Evolutionary conservation across 2,113 vertebrate species (phyloP).

Genomic region (Tonatia bakeri): DNA sequence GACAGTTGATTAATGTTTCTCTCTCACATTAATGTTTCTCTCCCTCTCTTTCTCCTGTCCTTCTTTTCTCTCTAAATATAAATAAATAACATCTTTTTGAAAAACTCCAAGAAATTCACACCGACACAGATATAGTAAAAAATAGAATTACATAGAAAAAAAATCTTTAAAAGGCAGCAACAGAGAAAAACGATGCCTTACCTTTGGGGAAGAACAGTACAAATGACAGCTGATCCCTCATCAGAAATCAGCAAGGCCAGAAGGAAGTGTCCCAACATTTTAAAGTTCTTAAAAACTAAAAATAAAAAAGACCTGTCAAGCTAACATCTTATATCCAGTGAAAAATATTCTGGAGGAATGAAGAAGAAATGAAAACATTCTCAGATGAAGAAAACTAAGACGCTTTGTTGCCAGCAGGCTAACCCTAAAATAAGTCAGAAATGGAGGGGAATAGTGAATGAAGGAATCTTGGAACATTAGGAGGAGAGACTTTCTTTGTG

Average conservation of each 20-base stretch:
- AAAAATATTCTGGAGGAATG: neutral
- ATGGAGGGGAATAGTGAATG: neutral
- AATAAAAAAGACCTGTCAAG: neutral
- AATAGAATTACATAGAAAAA: neutral
- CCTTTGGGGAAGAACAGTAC: neutral
- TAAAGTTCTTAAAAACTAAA: neutral
- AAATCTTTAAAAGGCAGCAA: neutral
- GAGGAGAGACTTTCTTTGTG: neutral
- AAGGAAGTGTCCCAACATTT: neutral
- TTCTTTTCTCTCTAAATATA: too few species aligned
- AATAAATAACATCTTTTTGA: too few species aligned
- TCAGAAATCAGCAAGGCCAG: neutral
- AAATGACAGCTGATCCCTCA: neutral
- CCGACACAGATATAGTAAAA: neutral
- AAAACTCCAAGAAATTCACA: neutral
- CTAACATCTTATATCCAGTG: neutral
- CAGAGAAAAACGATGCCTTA: neutral
- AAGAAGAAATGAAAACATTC: neutral
- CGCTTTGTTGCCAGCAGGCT: neutral
- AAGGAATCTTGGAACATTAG: neutral
- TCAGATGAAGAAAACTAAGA: neutral
- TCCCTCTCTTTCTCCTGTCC: too few species aligned
- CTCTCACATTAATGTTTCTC: too few species aligned
- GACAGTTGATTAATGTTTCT: too few species aligned
- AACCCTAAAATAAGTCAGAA: neutral